Percentiles rank a stretch among this genome's conserved stretches.
phyloP scores from a whole-genome alignment of 2,888 invertebrate genomes.

The Patella ulyssiponensis region DNA sequence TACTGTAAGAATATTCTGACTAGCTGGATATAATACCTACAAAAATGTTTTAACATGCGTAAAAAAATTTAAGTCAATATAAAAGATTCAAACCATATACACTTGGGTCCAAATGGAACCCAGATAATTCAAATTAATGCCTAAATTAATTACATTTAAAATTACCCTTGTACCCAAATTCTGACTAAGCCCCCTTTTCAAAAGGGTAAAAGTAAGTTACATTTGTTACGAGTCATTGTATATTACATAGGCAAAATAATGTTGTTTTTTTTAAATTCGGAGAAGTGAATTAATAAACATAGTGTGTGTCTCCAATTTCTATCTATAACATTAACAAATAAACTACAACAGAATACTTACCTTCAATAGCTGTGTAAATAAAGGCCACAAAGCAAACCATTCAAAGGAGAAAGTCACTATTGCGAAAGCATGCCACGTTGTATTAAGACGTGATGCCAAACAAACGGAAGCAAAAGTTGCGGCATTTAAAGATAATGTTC shows the following conservation, averaged over 20 bases:
- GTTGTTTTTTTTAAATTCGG: not conserved
- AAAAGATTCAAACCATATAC: too few species aligned
- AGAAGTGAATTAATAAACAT: conserved; percentile 12
- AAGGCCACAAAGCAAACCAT: conserved; percentile 90
- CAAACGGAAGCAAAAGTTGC: conserved; percentile 96
- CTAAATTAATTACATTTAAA: too few species aligned
- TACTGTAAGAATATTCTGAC: conserved; percentile 53
- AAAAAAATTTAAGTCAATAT: too few species aligned
- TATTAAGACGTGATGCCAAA: conserved; percentile 89
- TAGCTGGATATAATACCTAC: conserved; percentile 44
- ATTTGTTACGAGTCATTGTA: too few species aligned
- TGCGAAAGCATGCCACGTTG: conserved; percentile 85
- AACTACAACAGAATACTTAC: conserved; percentile 63
- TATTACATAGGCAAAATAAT: not conserved
- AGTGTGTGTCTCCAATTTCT: too few species aligned
- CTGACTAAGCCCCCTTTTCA: too few species aligned
- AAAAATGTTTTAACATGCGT: conserved; percentile 18
- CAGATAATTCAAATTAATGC: too few species aligned
- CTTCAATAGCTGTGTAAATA: conserved; percentile 79
- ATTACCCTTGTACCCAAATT: too few species aligned
- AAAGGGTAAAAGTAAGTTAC: too few species aligned
- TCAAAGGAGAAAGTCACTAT: conserved; percentile 90
- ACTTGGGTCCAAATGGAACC: too few species aligned
- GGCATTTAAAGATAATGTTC: conserved; percentile 92
- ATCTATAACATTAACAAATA: too few species aligned